Evolutionary conservation across 2,113 vertebrate species (phyloP).

Genomic region (Psephotus haematonotus): DNA sequence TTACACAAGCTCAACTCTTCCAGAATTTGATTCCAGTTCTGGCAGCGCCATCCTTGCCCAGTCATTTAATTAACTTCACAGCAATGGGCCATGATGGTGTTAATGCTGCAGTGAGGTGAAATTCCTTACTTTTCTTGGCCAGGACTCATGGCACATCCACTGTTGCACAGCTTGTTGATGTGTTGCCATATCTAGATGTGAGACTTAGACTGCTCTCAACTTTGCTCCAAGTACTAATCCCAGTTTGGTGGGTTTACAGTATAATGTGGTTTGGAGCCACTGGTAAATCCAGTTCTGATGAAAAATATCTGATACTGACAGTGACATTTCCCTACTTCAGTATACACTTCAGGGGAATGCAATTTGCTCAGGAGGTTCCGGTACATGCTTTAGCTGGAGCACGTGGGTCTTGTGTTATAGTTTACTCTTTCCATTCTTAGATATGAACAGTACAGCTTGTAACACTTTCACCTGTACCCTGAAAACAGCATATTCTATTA

Average conservation of each 20-base stretch:
- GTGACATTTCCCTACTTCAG: background rate
- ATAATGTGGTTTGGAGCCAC: background rate
- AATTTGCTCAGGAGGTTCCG: background rate
- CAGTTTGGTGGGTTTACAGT: background rate
- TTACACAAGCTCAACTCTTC: background rate
- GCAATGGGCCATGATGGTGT: background rate
- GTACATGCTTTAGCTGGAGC: background rate
- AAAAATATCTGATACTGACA: background rate
- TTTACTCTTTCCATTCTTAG: conserved; percentile 54
- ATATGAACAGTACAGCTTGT: conserved; percentile 4
- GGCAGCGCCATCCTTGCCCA: background rate
- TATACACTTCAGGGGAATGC: background rate
- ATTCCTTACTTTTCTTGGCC: background rate
- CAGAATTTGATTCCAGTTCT: background rate
- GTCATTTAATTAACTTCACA: background rate
- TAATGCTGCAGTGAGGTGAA: background rate
- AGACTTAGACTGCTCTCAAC: background rate
- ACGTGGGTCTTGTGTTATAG: background rate
- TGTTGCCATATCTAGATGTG: background rate
- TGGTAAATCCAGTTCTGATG: background rate
- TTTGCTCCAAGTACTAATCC: background rate
- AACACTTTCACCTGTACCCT: background rate
- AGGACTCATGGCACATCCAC: background rate
- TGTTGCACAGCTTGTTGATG: background rate
- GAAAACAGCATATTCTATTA: conserved; percentile 15